Evolutionary conservation across 2,113 vertebrate species (phyloP).

Genomic region (Callopanchax toddi): DNA sequence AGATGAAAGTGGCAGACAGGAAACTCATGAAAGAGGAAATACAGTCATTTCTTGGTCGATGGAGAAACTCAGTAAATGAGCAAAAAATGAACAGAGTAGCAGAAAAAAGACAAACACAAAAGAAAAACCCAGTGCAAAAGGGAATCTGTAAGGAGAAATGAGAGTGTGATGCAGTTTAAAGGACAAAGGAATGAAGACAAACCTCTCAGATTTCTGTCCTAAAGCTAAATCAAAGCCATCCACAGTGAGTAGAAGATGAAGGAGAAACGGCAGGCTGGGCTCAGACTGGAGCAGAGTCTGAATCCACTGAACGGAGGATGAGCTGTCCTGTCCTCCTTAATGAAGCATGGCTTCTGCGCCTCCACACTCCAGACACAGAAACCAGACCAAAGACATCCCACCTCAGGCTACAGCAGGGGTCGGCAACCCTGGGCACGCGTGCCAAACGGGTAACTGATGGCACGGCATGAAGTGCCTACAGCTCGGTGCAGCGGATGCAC

Average conservation of each 20-base stretch:
- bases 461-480: too few species aligned
- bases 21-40: conserved; percentile 32
- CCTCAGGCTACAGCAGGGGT: too few species aligned
- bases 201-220: conserved; percentile 49
- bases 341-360: conserved; percentile 36
- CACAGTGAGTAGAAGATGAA: conserved; percentile 40
- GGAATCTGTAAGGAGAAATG: conserved; percentile 12
- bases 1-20: conserved; percentile 34
- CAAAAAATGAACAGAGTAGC: not conserved
- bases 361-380: conserved; percentile 33
- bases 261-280: conserved; percentile 25
- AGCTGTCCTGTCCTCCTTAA: conserved; percentile 53
- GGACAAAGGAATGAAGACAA: conserved; percentile 20
- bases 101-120: conserved; percentile 4
- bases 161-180: conserved; percentile 7
- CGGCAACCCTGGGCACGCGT: too few species aligned
- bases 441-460: too few species aligned
- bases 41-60: conserved; percentile 1
- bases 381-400: conserved; percentile 11
- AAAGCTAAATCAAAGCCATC: conserved; percentile 52
- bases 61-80: conserved; percentile 1
- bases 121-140: not conserved
- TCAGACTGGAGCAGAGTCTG: conserved; percentile 38
- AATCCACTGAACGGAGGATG: conserved; percentile 20
- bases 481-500: too few species aligned